A percentile compares a stretch with the other conserved stretches of the same genome.
These are phyloP conservation scores for Cryptotermes secundus DNA, from an alignment of 1,140 invertebrate genomes.

Conservation along the genomic window DNA sequence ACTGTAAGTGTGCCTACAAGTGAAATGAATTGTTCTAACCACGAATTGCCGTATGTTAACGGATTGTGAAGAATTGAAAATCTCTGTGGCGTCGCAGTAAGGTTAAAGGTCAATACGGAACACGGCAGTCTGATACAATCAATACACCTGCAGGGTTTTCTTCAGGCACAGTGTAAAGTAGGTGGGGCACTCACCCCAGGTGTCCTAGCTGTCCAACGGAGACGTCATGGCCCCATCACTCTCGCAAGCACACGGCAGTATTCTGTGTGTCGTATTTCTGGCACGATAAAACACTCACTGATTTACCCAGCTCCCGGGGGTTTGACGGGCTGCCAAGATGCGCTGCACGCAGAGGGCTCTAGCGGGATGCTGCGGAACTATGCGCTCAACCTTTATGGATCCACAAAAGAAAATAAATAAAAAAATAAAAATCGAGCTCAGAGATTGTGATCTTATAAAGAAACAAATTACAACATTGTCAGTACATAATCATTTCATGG, in stretches of 20 bases:
- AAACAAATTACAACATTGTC: too few relatives aligned
- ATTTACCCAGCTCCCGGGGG: not conserved
- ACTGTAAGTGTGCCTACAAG: too few relatives aligned
- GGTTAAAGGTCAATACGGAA: too few relatives aligned
- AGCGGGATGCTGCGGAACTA: not conserved
- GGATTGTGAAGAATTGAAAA: too few relatives aligned
- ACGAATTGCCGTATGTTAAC: too few relatives aligned
- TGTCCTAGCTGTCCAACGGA: not conserved
- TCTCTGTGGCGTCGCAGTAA: too few relatives aligned
- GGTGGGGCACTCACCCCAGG: not conserved
- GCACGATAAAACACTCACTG: slow-evolving; percentile 15
- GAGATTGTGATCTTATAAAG: not conserved
- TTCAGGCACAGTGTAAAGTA: not conserved
- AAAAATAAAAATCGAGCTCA: not conserved
- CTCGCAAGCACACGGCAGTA: not conserved
- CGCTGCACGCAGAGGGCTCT: slow-evolving; percentile 2
- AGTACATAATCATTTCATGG: too few relatives aligned
- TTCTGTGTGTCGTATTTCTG: not conserved
- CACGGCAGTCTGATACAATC: too few relatives aligned
- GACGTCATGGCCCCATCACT: not conserved
- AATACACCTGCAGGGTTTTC: not conserved
- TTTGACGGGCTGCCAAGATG: not conserved
- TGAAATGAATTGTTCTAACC: too few relatives aligned
- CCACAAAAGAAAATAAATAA: not conserved
- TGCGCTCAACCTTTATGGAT: not conserved